Percentiles rank a stretch among this genome's conserved stretches.
phyloP scores from a whole-genome alignment of 2,113 vertebrate genomes.

The Typhlomys cinereus region DNA sequence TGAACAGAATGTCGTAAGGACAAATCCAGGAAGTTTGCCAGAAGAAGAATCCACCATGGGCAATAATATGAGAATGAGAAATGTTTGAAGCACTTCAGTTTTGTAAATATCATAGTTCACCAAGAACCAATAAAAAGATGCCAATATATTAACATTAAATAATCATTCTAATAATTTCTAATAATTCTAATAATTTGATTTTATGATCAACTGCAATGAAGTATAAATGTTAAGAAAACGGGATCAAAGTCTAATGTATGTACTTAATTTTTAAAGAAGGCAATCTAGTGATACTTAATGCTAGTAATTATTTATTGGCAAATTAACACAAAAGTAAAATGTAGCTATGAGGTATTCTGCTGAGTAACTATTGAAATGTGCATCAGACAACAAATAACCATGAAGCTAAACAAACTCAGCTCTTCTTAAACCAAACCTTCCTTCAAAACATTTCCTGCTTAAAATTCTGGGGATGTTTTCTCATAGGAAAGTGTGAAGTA shows the following conservation, averaged over 20 bases:
- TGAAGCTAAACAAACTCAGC: background rate
- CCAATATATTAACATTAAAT: background rate
- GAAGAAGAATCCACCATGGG: background rate
- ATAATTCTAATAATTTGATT: constrained; percentile 9
- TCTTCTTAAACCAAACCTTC: background rate
- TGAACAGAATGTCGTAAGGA: background rate
- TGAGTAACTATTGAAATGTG: background rate
- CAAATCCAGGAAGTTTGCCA: background rate
- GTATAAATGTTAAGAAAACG: background rate
- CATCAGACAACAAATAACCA: background rate
- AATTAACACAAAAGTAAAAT: background rate
- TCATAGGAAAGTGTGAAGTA: background rate
- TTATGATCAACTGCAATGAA: background rate
- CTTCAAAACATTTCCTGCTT: background rate
- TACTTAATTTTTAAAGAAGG: background rate
- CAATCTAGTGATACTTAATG: background rate
- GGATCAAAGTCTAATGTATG: background rate
- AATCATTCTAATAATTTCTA: background rate
- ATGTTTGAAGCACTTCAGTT: background rate
- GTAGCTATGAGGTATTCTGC: background rate
- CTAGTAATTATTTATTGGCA: background rate
- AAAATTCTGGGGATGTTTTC: constrained; percentile 6
- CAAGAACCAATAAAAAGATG: background rate
- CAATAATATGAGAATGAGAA: background rate
- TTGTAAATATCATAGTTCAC: background rate